Base-by-base conservation (phyloP, 2,888 invertebrate species). In the Cheiracanthium punctorium region DNA sequence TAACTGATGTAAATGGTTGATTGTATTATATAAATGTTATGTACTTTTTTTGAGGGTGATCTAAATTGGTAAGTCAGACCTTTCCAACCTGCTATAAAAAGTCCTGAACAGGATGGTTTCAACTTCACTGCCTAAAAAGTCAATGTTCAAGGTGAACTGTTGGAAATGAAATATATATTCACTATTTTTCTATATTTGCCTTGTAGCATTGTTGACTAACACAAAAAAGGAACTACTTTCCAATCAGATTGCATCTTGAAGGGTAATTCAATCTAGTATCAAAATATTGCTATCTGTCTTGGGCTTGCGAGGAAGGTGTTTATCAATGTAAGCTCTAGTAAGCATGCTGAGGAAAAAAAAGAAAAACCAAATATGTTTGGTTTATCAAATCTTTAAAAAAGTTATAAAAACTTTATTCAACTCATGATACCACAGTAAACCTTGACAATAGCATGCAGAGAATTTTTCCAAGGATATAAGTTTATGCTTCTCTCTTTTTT, bases 151-250 rank as follows among this genome's bases (percentile, higher is more conserved):
- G 71, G 72, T 72, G 58, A 48, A 82, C 77, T 82, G 77, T 77
- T 82, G 77, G 70, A 28, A 64, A 48, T 37, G 69, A 65, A 43
- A 69, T 32, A 79, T 80, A 86, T 80, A 86, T 86, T 65, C 67
- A 77, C 85, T 86, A 86, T 86, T 86, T 86, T 86, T 86, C 58
- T 86, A 86, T 80, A 48, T 69, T 69, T 75, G 85, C 80, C 65
- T 65, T 76, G 80, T 80, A 86, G 58, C 69, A 75, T 43, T 41
- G 67, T 77, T 77, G 77, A 67, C 41, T 30, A 67, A 41, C 58
- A 64, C 65, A 67, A 24, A 41, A 32, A 33, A 64, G 28, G 29
- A 64, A 28, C 75, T 41, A 58, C 52, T 65, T 75, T 37, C n/a
- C 58, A 58, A 58, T 24, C 64, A n/a, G 41, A 64, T 41, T 64